Evolutionary conservation across 2,113 vertebrate species (phyloP).

Genomic region (Hippocampus comes): DNA sequence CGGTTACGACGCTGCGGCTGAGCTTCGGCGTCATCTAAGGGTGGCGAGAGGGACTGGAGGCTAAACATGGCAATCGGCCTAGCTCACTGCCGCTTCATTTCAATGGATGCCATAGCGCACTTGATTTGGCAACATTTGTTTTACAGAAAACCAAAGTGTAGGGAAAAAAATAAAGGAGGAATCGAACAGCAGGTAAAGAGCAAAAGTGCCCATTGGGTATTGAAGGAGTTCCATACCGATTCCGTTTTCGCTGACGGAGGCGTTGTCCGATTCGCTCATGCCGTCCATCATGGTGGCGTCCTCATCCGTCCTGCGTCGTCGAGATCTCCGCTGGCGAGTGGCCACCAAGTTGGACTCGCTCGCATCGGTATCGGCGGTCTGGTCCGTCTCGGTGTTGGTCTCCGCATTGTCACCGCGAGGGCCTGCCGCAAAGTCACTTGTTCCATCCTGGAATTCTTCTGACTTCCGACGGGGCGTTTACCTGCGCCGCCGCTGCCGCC

Average conservation of each 20-base stretch:
- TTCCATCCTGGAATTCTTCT: background rate
- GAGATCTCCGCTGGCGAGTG: slow-evolving; percentile 89
- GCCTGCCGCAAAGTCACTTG: slow-evolving; percentile 68
- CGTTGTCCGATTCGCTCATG: slow-evolving; percentile 94
- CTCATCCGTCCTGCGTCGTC: slow-evolving; percentile 91
- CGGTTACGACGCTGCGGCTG: slow-evolving; percentile 97
- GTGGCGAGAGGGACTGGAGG: slow-evolving; percentile 70
- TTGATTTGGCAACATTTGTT: too few species aligned
- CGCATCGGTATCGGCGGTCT: slow-evolving; percentile 92
- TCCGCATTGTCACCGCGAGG: slow-evolving; percentile 86
- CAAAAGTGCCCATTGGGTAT: background rate
- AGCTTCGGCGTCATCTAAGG: slow-evolving; percentile 89
- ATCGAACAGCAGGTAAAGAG: background rate
- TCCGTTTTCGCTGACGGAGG: slow-evolving; percentile 95
- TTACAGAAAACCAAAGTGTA: background rate
- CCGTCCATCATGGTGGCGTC: slow-evolving; percentile 92
- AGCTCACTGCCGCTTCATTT: slow-evolving; percentile 1
- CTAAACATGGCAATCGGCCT: slow-evolving; percentile 17
- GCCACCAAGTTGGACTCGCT: slow-evolving; percentile 90
- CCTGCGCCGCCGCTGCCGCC: slow-evolving; percentile 85
- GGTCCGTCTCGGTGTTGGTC: slow-evolving; percentile 91
- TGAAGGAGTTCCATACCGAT: slow-evolving; percentile 75
- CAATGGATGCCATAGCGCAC: background rate
- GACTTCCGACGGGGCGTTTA: slow-evolving; percentile 46
- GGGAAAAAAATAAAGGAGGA: background rate